phyloP scores from a whole-genome alignment of 2,888 invertebrate genomes.

The Patella pellucida region DNA sequence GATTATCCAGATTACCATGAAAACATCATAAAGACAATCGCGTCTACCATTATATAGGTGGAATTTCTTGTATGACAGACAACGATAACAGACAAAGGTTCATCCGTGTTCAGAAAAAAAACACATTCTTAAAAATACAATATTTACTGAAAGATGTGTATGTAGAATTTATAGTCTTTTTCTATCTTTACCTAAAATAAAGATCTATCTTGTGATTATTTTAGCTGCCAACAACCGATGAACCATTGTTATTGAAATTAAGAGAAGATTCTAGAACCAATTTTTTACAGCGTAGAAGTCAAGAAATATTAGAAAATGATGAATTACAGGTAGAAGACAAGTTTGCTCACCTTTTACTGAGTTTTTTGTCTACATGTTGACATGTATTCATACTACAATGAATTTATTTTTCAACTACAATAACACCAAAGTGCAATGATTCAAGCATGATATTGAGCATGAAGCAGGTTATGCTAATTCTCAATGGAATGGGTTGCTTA shows the following conservation, averaged over 20 bases:
- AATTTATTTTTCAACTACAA: neutral
- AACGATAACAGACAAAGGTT: too few relatives aligned
- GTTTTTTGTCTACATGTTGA: neutral
- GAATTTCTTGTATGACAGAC: too few relatives aligned
- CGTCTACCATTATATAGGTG: too few relatives aligned
- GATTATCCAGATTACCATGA: too few relatives aligned
- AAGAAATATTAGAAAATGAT: conserved; percentile 87
- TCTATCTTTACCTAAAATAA: too few relatives aligned
- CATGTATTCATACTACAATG: neutral
- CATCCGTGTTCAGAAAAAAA: too few relatives aligned
- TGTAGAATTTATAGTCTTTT: neutral
- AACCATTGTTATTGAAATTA: conserved; percentile 83
- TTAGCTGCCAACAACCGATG: conserved; percentile 81
- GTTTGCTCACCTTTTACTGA: neutral
- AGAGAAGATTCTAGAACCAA: conserved; percentile 86
- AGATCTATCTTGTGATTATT: conserved; percentile 31
- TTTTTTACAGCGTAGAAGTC: conserved; percentile 87
- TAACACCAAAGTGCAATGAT: neutral
- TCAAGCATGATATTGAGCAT: too few relatives aligned
- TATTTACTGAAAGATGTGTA: too few relatives aligned
- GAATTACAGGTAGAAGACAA: conserved; percentile 76
- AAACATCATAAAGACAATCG: too few relatives aligned
- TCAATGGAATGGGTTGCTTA: too few relatives aligned
- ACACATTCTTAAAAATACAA: too few relatives aligned
- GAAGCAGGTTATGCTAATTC: too few relatives aligned